Base-by-base conservation (phyloP, 2,888 invertebrate genomes). In the Drosophila algonquin region DNA sequence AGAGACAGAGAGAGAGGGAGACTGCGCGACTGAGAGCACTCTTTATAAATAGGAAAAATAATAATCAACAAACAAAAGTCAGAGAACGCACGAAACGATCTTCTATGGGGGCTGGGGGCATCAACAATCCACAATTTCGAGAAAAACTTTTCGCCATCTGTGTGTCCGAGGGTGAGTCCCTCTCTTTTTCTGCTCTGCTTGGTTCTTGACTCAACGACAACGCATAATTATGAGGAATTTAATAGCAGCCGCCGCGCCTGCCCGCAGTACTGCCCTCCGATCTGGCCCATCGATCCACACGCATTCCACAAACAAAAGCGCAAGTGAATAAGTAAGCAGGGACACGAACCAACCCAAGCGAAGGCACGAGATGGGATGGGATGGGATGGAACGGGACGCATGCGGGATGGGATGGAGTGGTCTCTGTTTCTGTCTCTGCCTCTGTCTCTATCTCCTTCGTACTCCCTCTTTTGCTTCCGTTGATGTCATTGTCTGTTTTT, bases 281-380 rank as follows among this genome's bases (percentile, higher is more conserved):
- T 24, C 24, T 24, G 24, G 24, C 48, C 32, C 21, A 40, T 7
- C 30, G 24, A 32, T 45, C 24, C 24, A 32, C 24, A 32, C 48
- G 55, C 46, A 69, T 51, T 46, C 9, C 45, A 53, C 48, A 16
- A 79, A 68, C 50, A 70, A 83, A 83, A 83, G 78, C 80, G 87
- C 69, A 86, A 83, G 87, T 86, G 82, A 82, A 79, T 79, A 82
- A 82, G 80, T 80, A 82, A 82, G 80, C 83, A 54, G 68, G 63
- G 77, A 83, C 87, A 79, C 80, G 76, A 79, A 79, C 77, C 80
- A 53, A 21, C 40, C 40, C 6, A 44, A 27, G 47, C 35, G 51
- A 47, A 12, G 52, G 32, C 59, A 67, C 46, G 50, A 61, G 59
- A 77, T 77, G 69, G 57, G 65, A 55, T 44, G 10, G 61, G 68